Evolutionary conservation across 35 echinoderm and acorn worm genomes (phyloP), one percentile per base, ranked within the genome.

Genomic region (Stichopus chloronotus): DNA sequence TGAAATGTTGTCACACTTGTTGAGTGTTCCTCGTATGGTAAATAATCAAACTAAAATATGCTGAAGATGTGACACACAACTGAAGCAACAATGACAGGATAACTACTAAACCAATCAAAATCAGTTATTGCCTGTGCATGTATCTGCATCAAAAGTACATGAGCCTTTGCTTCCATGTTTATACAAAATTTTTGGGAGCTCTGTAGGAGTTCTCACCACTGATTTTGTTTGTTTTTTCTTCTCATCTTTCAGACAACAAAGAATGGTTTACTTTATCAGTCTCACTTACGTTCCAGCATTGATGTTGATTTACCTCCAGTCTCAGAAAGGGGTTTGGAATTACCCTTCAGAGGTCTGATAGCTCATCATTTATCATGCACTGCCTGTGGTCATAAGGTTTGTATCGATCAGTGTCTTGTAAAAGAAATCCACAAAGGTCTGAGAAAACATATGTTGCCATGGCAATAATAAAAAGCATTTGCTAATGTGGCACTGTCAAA

Each of bases 301-400:
- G 78, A 98, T 60, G 94, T 92, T 2, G 58, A 98, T 12, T 53
- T 98, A 22, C 92, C 94, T 5, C 93, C 83, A 16, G 90, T 98
- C 5, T 90, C 94, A 52, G 88, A 19, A 16, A 86, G 85, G 79
- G 96, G 91, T 83, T 80, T 95, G 53, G 97, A 96, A 21, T 92
- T 91, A 21, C 97, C 97, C 19, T 99, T 96, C 88, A 96, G 91
- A 87, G 97, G 97, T 23, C 90, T 96, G 21, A 54, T 96, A 17
- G 97, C 95, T 52, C 94, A 96, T 80, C 97, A 99, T 78, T 92
- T 99, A 52, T 53, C 95, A 59, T 99, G 97, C 65, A 99, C 95
- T 88, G 81, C 92, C 8, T 99, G 97, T 94, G 93, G 95, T 59
- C 91, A 95, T 91, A 99, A 91, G 93, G 97, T 99, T 81, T 63